Conservation (phyloP, 2,888 invertebrate genomes). For the Pristionchus maxplancki region DNA sequence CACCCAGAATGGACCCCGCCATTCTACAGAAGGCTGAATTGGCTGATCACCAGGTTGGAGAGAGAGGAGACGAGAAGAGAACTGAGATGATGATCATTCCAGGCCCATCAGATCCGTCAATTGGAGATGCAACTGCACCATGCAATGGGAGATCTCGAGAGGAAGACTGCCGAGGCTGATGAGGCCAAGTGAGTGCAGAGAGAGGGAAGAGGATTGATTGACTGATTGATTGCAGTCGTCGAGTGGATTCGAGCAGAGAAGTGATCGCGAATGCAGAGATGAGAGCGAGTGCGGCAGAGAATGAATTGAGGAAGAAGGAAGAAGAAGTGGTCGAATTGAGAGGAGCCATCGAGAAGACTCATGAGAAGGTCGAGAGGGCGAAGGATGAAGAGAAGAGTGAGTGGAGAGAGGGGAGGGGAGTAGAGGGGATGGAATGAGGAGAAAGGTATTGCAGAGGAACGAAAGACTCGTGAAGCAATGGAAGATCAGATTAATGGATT, state of each 20-base stretch:
- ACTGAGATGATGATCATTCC: background rate
- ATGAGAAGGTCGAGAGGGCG: background rate
- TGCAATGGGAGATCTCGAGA: conserved; percentile 7
- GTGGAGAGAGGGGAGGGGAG: background rate
- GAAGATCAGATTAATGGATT: background rate
- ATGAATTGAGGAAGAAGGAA: conserved; percentile 55
- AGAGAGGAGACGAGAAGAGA: background rate
- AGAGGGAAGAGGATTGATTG: background rate
- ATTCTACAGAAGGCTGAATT: conserved; percentile 7
- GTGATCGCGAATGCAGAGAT: conserved; percentile 41
- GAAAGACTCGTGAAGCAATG: background rate
- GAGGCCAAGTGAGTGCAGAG: conserved; percentile 11
- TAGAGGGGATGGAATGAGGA: background rate
- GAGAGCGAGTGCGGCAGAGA: conserved; percentile 51
- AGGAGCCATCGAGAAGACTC: conserved; percentile 48
- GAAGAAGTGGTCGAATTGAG: conserved; percentile 55
- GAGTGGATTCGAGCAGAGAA: conserved; percentile 2
- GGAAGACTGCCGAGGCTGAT: background rate
- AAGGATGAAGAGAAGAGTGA: background rate
- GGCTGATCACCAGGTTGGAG: background rate
- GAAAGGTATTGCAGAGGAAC: background rate
- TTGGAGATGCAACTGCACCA: conserved; percentile 33
- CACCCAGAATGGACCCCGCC: background rate
- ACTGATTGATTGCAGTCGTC: conserved; percentile 34
- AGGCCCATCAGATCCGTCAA: conserved; percentile 29